Evolutionary conservation across 1,140 invertebrate genomes (phyloP).

Genomic region (Himalopsyche phryganea): DNA sequence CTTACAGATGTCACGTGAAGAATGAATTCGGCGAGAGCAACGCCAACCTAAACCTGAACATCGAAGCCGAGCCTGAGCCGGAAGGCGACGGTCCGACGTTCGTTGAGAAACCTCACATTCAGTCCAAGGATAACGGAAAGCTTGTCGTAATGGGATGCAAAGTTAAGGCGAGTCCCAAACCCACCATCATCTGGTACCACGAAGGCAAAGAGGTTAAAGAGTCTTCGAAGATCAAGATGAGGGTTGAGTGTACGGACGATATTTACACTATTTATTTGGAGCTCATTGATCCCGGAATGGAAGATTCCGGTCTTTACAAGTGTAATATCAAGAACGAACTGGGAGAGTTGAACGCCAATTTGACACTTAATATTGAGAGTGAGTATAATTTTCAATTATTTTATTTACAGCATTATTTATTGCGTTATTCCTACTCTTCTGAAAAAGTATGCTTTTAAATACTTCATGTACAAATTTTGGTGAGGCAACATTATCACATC

Average conservation of each 20-base stretch:
- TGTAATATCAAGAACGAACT: conserved; percentile 95
- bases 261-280: conserved; percentile 88
- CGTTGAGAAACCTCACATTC: conserved; percentile 91
- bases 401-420: not conserved
- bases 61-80: conserved; percentile 88
- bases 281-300: conserved; percentile 86
- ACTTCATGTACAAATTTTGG: no score
- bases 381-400: conserved; percentile 47
- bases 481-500: no score
- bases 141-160: conserved; percentile 97
- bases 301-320: conserved; percentile 97
- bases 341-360: conserved; percentile 94
- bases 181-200: conserved; percentile 89
- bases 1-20: conserved; percentile 94
- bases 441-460: no score
- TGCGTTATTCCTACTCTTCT: not conserved
- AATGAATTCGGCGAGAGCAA: conserved; percentile 98
- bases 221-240: conserved; percentile 73
- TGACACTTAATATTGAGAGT: conserved; percentile 97
- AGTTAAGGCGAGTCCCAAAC: conserved; percentile 90
- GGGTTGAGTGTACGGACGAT: conserved; percentile 77
- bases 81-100: conserved; percentile 97
- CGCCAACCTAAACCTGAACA: conserved; percentile 97
- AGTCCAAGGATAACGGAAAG: conserved; percentile 92
- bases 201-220: conserved; percentile 76